A percentile compares a stretch with the other conserved stretches of the same genome.
Evolutionary conservation across 2,113 vertebrate species (phyloP).

Genomic region (Burhinus bistriatus): DNA sequence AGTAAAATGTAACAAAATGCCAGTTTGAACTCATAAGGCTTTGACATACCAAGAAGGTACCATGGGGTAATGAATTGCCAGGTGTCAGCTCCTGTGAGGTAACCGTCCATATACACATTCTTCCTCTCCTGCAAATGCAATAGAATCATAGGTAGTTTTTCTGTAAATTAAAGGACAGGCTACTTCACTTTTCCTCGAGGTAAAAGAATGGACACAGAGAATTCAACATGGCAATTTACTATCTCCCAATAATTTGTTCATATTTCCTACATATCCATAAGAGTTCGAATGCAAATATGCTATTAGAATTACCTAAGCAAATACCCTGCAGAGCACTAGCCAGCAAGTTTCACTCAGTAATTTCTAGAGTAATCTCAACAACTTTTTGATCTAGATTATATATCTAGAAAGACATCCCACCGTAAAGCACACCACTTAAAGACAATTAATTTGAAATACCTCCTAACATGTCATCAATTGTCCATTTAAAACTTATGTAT

Average conservation of each 20-base stretch:
- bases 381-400: neutral
- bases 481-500: neutral
- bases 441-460: neutral
- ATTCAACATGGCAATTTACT: neutral
- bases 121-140: neutral
- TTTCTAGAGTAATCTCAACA: neutral
- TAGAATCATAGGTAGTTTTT: neutral
- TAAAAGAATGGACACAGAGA: neutral
- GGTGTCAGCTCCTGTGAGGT: neutral
- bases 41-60: neutral
- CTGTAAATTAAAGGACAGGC: neutral
- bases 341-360: neutral
- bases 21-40: neutral
- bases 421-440: neutral
- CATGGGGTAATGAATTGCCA: neutral
- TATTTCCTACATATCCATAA: neutral
- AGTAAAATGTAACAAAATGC: neutral
- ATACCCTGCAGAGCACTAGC: neutral
- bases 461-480: neutral
- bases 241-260: neutral
- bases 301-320: neutral
- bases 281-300: neutral
- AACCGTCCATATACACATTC: neutral
- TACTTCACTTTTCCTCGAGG: neutral
- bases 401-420: neutral